Percentiles rank a stretch among this genome's conserved stretches.
phyloP scores from a whole-genome alignment of 2,113 vertebrate genomes.

The Electrona antarctica region DNA sequence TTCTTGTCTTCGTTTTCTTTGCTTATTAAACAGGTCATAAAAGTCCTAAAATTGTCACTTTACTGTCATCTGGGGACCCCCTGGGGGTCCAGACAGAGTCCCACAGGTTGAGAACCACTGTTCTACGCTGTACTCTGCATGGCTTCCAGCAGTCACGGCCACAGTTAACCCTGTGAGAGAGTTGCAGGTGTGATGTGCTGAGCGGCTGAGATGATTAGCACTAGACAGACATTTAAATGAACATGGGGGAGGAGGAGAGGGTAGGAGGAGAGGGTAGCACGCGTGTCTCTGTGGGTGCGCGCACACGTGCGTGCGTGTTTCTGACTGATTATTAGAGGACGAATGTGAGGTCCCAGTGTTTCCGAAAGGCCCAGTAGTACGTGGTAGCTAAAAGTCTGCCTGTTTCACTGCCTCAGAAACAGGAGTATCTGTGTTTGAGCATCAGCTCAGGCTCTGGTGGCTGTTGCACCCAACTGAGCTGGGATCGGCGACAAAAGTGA shows the following conservation, averaged over 20 bases:
- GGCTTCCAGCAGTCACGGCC: neutral
- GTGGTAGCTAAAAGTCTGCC: conserved; percentile 9
- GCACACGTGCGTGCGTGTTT: conserved; percentile 9
- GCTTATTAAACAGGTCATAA: too few relatives aligned
- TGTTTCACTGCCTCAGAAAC: conserved; percentile 69
- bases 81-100: too few relatives aligned
- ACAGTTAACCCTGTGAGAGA: neutral
- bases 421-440: conserved; percentile 82
- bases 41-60: too few relatives aligned
- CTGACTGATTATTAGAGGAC: conserved; percentile 6
- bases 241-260: conserved; percentile 16
- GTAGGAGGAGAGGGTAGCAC: neutral
- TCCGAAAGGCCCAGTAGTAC: conserved; percentile 50
- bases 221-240: conserved; percentile 6
- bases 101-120: too few relatives aligned
- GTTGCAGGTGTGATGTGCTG: conserved; percentile 27
- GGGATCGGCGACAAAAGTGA: conserved; percentile 30
- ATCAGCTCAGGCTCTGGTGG: conserved; percentile 76
- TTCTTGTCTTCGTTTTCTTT: neutral
- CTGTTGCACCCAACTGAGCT: conserved; percentile 81
- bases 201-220: conserved; percentile 50
- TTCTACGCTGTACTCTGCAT: too few relatives aligned
- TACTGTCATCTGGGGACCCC: too few relatives aligned
- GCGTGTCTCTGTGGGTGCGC: neutral
- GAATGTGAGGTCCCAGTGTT: conserved; percentile 48